Conservation (phyloP, 1,140 invertebrate species). For the Pseudoatta argentina region DNA sequence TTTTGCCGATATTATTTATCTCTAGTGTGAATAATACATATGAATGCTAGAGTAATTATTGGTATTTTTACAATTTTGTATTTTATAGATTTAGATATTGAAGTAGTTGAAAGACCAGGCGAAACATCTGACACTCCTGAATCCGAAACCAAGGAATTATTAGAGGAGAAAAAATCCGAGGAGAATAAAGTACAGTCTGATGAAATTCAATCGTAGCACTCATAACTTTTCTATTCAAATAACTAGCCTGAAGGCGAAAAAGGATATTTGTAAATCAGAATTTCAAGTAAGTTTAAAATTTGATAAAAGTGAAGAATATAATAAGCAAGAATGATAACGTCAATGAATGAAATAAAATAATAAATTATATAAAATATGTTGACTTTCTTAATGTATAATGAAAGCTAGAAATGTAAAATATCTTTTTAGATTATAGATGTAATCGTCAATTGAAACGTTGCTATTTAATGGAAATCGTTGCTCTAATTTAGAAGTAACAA, state of each 20-base stretch:
- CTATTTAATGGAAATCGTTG: constrained; percentile 28
- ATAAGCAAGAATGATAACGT: constrained; percentile 73
- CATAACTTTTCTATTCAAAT: constrained; percentile 25
- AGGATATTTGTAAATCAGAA: constrained; percentile 42
- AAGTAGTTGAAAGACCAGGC: constrained; percentile 79
- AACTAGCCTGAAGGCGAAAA: background rate
- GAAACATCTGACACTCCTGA: constrained; percentile 65
- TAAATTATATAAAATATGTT: constrained; percentile 11
- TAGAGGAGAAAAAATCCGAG: constrained; percentile 38
- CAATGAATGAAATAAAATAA: background rate
- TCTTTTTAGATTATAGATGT: constrained; percentile 20
- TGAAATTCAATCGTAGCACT: constrained; percentile 21
- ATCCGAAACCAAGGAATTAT: constrained; percentile 49
- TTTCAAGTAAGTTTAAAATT: constrained; percentile 36
- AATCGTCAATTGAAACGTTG: constrained; percentile 32
- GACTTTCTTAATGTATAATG: constrained; percentile 19
- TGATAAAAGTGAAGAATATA: constrained; percentile 24
- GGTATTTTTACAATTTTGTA: background rate
- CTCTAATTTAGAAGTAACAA: constrained; percentile 36
- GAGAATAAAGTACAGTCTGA: constrained; percentile 8
- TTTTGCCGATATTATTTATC: background rate
- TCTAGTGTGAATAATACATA: constrained; percentile 17
- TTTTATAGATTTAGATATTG: constrained; percentile 81
- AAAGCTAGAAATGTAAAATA: constrained; percentile 2
- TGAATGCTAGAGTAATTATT: background rate